Conservation (phyloP, 2,888 invertebrate species). For the Polylopha cassiicola region DNA sequence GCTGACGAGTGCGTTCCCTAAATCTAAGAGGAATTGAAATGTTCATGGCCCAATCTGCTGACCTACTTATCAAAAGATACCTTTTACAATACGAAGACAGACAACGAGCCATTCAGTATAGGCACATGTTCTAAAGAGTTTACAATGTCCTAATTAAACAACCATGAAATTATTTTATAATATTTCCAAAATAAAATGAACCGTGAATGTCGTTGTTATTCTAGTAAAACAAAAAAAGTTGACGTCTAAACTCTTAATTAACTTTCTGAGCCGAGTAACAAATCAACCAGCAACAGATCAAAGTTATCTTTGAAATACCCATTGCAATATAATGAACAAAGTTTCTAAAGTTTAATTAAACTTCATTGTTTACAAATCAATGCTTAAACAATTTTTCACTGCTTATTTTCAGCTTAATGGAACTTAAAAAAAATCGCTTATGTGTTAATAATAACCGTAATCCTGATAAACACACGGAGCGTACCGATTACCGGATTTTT, state of each 20-base stretch:
- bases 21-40: slow-evolving; percentile 23
- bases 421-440: too few species aligned
- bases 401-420: too few species aligned
- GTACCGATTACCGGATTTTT: slow-evolving; percentile 25
- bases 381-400: slow-evolving; percentile 3
- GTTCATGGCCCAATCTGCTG: slow-evolving; percentile 13
- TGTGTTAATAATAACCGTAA: neutral
- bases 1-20: slow-evolving; percentile 25
- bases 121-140: too few species aligned
- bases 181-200: too few species aligned
- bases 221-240: too few species aligned
- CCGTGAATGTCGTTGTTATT: too few species aligned
- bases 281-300: too few species aligned
- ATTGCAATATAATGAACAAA: slow-evolving; percentile 12
- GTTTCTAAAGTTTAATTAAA: slow-evolving; percentile 13
- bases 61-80: slow-evolving; percentile 15
- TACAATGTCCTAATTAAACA: too few species aligned
- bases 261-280: too few species aligned
- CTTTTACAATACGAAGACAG: slow-evolving; percentile 2
- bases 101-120: slow-evolving; percentile 1
- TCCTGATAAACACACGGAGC: slow-evolving; percentile 4
- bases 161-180: too few species aligned
- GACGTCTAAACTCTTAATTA: neutral
- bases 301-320: too few species aligned
- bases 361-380: slow-evolving; percentile 13